Evolutionary conservation across 2,888 invertebrate species (phyloP).

Genomic region (Autographa gamma): DNA sequence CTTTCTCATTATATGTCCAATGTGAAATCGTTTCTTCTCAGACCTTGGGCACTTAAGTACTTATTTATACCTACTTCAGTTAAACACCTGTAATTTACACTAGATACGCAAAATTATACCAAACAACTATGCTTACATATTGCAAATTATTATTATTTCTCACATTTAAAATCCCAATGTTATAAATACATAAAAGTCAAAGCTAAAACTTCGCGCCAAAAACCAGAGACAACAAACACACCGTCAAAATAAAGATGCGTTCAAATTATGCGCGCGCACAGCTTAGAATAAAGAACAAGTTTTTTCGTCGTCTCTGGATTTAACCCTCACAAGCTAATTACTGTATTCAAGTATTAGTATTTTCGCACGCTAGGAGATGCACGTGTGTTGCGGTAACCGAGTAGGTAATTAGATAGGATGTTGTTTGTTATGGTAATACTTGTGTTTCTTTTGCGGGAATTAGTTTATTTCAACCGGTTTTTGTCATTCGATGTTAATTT

Average conservation of each 20-base stretch:
- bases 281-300: slow-evolving; percentile 64
- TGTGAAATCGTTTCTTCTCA: too few relatives aligned
- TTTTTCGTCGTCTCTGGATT: slow-evolving; percentile 62
- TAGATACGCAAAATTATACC: too few relatives aligned
- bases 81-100: too few relatives aligned
- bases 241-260: slow-evolving; percentile 58
- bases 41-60: too few relatives aligned
- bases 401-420: slow-evolving; percentile 74
- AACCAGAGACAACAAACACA: slow-evolving; percentile 25
- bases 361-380: slow-evolving; percentile 79
- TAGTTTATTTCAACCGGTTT: slow-evolving; percentile 47
- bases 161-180: too few relatives aligned
- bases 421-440: slow-evolving; percentile 62
- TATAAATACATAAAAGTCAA: background rate
- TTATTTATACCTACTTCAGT: too few relatives aligned
- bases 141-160: too few relatives aligned
- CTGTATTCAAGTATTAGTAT: slow-evolving; percentile 77
- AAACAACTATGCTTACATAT: too few relatives aligned
- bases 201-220: slow-evolving; percentile 3
- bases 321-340: slow-evolving; percentile 76
- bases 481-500: slow-evolving; percentile 55
- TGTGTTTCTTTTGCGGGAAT: slow-evolving; percentile 39
- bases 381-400: slow-evolving; percentile 73
- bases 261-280: slow-evolving; percentile 63
- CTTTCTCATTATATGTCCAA: too few relatives aligned